phyloP scores from a whole-genome alignment of 2,113 vertebrate genomes.

The Erinaceus europaeus region DNA sequence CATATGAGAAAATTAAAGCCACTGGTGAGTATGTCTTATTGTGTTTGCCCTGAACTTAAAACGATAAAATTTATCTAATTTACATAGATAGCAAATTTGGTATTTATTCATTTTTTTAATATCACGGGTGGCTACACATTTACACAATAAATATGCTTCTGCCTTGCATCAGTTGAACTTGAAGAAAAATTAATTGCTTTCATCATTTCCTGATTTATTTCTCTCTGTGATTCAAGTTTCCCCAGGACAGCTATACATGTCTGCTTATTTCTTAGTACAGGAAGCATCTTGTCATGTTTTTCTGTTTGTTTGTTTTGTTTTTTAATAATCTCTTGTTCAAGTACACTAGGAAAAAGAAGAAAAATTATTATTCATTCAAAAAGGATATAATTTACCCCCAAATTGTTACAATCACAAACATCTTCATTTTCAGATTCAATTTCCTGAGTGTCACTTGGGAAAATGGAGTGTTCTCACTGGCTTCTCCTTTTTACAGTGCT shows the following conservation, averaged over 20 bases:
- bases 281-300: not conserved
- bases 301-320: not conserved
- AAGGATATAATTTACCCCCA: not conserved
- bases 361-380: not conserved
- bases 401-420: not conserved
- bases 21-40: slow-evolving; percentile 37
- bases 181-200: slow-evolving; percentile 74
- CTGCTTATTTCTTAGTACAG: slow-evolving; percentile 20
- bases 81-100: slow-evolving; percentile 60
- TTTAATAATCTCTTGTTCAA: not conserved
- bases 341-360: not conserved
- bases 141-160: slow-evolving; percentile 70
- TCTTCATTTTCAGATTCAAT: not conserved
- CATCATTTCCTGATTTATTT: slow-evolving; percentile 65
- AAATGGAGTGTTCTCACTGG: not conserved
- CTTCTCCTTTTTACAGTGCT: not conserved
- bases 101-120: slow-evolving; percentile 67
- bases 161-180: slow-evolving; percentile 71
- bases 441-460: not conserved
- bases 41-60: slow-evolving; percentile 47
- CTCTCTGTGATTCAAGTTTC: slow-evolving; percentile 56
- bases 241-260: slow-evolving; percentile 51
- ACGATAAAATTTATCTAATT: slow-evolving; percentile 64
- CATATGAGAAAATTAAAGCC: slow-evolving; percentile 56
- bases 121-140: slow-evolving; percentile 62